phyloP scores from a whole-genome alignment of 2,797 vertebrate species.

The Anabacerthia variegaticeps region DNA sequence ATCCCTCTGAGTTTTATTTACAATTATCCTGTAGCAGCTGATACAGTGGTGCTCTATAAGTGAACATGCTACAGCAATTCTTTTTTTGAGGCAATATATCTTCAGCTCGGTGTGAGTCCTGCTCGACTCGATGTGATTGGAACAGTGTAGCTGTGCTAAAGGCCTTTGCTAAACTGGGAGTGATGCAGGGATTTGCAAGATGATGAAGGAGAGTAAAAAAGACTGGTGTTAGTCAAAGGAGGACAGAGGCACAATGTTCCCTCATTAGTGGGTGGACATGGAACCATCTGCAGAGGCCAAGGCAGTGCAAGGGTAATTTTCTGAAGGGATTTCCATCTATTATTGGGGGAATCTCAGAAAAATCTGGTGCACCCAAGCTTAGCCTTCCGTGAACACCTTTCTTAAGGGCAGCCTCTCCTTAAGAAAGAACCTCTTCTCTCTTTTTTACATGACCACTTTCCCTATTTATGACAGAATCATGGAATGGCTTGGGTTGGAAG shows the following conservation, averaged over 20 bases:
- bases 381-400: background rate
- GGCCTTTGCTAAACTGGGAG: background rate
- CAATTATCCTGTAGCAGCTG: slow-evolving; percentile 33
- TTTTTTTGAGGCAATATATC: background rate
- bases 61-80: background rate
- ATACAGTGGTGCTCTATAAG: background rate
- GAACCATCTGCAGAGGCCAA: background rate
- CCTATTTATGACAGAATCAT: background rate
- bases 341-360: background rate
- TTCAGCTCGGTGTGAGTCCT: background rate
- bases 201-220: background rate
- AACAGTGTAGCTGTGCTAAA: background rate
- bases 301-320: background rate
- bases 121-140: background rate
- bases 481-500: background rate
- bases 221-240: background rate
- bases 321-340: background rate
- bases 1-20: slow-evolving; percentile 56
- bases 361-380: background rate
- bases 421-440: background rate
- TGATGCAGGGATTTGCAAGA: background rate
- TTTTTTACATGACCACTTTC: background rate
- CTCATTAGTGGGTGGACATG: background rate
- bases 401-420: background rate
- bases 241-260: background rate